A percentile compares a stretch with the other conserved stretches of the same genome.
Conservation (phyloP, 1,140 invertebrate species). For the Cephus cinctus region DNA sequence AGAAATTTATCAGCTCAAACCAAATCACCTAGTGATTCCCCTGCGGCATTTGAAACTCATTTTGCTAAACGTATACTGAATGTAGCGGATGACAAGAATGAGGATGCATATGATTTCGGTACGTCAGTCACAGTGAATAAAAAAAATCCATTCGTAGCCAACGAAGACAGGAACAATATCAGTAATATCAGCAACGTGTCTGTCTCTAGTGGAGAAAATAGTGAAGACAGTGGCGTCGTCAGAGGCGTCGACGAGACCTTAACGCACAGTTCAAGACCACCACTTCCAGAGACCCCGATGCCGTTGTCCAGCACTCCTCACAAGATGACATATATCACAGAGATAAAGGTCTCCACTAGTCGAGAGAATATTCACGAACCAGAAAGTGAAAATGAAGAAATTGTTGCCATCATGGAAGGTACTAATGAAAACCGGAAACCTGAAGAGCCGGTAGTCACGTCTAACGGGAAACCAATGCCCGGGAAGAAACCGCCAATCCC, state of each 20-base stretch:
- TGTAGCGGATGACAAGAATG: conserved; percentile 19
- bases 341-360: conserved; percentile 52
- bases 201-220: conserved; percentile 49
- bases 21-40: not conserved
- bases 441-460: conserved; percentile 28
- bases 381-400: conserved; percentile 29
- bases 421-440: conserved; percentile 26
- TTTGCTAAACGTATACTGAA: conserved; percentile 35
- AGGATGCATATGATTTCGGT: conserved; percentile 44
- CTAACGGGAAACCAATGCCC: conserved; percentile 42
- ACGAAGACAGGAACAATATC: conserved; percentile 36
- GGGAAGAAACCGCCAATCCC: conserved; percentile 51
- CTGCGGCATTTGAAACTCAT: conserved; percentile 28
- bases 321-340: conserved; percentile 55
- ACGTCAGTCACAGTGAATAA: conserved; percentile 41
- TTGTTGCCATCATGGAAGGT: conserved; percentile 22
- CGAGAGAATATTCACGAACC: conserved; percentile 27
- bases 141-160: conserved; percentile 27
- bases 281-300: conserved; percentile 48
- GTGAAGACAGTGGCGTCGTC: conserved; percentile 47
- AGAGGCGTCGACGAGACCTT: conserved; percentile 35
- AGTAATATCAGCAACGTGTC: conserved; percentile 42
- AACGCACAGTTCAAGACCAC: conserved; percentile 37
- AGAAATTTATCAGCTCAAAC: conserved; percentile 6
- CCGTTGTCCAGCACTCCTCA: conserved; percentile 28